Evolutionary conservation across 2,113 vertebrate genomes (phyloP), one percentile per base, ranked within the genome.

Genomic region (Andinoacara biseriatus): DNA sequence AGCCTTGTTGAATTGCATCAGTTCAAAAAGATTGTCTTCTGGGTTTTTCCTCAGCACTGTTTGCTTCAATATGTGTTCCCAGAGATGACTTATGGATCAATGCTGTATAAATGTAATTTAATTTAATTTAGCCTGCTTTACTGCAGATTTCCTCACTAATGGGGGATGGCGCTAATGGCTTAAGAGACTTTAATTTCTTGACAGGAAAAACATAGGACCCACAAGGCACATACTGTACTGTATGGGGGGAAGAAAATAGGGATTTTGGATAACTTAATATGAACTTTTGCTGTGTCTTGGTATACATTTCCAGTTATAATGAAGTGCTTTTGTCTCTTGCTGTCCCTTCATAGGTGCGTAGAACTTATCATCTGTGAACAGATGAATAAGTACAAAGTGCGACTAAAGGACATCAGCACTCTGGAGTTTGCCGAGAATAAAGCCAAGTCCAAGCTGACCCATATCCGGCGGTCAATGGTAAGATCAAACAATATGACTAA

Each of bases 371-470:
- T 99, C 87, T 93, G 96, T 1, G 98, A 99, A 90, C 99, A 99
- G 92, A 99, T 99, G 98, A 98, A 97, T 92, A 99, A 99, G 90
- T 99, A 99, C 90, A 97, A 94, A 84, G 96, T 98, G 76, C 96
- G 98, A 65, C 96, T 99, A 78, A 99, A 99, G 95, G 99, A 99
- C 91, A 99, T 99, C 94, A 99, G 86, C 90, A 99, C 97, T 85
- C 92, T 99, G 94, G 98, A 99, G 94, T 99, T 99, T 77, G 99
- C 98, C 0, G 99, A 99, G 93, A 99, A 96, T 92, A 98, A 99
- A 91, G 99, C 99, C 89, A 99, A 98, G 93, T 97, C 95, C 86
- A 97, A 98, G 57, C 95, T 99, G 75, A 99, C 97, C 1, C 84
- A 98, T 84, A 98, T 99, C 79, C 97, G 97, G 76, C 96, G 97